A percentile compares a stretch with the other conserved stretches of the same genome.
These are phyloP conservation scores for Onychorhynchus coronatus DNA, from an alignment of 2,113 vertebrate genomes.

Conservation along the genomic window DNA sequence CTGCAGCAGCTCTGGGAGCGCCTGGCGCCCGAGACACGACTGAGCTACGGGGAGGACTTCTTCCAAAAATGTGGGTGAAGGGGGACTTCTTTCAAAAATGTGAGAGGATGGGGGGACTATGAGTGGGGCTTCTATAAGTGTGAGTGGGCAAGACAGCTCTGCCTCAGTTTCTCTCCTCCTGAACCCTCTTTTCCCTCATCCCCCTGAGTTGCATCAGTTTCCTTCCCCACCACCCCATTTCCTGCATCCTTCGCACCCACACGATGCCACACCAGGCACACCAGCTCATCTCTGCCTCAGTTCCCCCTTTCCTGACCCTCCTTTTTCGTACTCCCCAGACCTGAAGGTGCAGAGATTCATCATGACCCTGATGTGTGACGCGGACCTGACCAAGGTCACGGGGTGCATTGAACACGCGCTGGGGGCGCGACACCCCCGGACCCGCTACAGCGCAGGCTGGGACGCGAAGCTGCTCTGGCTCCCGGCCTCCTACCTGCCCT, in stretches of 20 bases:
- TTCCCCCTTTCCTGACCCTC: background rate
- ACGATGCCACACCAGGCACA: background rate
- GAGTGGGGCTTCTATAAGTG: background rate
- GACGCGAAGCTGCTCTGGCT: conserved; percentile 94
- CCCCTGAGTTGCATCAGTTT: background rate
- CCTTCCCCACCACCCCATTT: background rate
- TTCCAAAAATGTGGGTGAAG: conserved; percentile 84
- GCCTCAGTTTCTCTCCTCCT: too few species aligned
- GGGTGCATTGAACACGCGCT: conserved; percentile 88
- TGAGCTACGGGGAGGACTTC: conserved; percentile 87
- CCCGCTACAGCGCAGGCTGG: conserved; percentile 92
- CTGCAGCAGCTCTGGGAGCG: conserved; percentile 84
- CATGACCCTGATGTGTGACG: conserved; percentile 84
- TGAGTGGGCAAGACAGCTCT: too few species aligned
- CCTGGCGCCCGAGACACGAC: conserved; percentile 78
- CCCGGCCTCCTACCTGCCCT: conserved; percentile 89
- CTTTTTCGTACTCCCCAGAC: conserved; percentile 62
- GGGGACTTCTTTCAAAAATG: conserved; percentile 80
- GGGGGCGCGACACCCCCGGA: conserved; percentile 79
- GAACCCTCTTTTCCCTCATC: too few species aligned
- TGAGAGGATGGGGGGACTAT: too few species aligned
- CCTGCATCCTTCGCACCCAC: background rate
- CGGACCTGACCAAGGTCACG: conserved; percentile 87
- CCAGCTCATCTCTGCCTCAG: background rate
- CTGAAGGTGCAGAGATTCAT: conserved; percentile 81